Base-by-base conservation (phyloP, 2,113 vertebrate genomes). In the Struthidea cinerea region DNA sequence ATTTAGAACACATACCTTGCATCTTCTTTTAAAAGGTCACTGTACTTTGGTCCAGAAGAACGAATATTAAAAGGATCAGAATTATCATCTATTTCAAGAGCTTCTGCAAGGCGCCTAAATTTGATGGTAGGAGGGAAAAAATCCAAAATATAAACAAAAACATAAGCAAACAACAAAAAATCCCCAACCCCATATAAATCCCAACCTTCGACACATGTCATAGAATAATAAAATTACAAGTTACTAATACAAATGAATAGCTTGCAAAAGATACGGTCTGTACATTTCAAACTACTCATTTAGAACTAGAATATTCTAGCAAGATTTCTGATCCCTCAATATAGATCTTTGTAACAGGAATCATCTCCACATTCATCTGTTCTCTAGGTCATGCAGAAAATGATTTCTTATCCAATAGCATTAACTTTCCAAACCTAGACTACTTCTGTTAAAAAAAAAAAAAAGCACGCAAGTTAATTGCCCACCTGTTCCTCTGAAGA, bases 1-100 rank as follows among this genome's bases (percentile, higher is more conserved):
- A 81, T 56, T 56, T 57, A 56, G 9, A 78, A 88, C 20, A 87
- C 95, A 56, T 93, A 99, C 99, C 99, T 99, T 52, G 99, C 99
- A 87, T 99, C 99, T 13, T 99, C 99, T 97, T 99, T 99, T 79
- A 99, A 98, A 94, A 98, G 98, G 79, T 99, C 99, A 92, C 99
- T 99, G 98, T 99, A 99, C 44, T 99, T 99, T 49, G 99, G 98
- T n/a, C 97, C 96, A 63, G 97, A 97, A 92, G 98, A 98, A 92
- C 98, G 98, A 44, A 97, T 28, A 52, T 98, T 99, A 97, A 99
- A 99, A 75, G 99, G 99, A 97, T 99, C 99, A 41, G 98, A 98
- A 61, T 98, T 98, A 10, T 98, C 97, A 95, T 98, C 98, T 60
- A 99, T 99, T 97, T 99, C 98, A 90, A 99, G 97, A 27, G 99